Base-by-base conservation (phyloP, 2,888 invertebrate genomes). In the Brachyopa scutellaris region DNA sequence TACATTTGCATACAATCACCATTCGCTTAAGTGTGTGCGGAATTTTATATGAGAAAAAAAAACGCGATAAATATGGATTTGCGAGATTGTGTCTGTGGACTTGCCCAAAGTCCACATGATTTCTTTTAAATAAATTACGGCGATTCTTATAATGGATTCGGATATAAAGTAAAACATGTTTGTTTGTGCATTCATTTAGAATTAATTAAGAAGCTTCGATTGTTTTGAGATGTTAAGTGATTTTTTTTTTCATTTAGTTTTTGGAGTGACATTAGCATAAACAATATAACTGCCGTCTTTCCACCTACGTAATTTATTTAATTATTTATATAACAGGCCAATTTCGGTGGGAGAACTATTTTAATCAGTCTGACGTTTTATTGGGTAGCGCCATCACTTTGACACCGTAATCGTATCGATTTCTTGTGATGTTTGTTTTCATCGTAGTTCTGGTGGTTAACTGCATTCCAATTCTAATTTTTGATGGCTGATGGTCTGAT, bases 291-390 rank as follows among this genome's bases (percentile, higher is more conserved):
- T 55, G 55, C 33, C 74, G 23, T 49, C 38, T 33, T 57, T 8
- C 57, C 74, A 47, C 80, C 80, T 13, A 80, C 80, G 80, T 70
- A 64, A 69, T 42, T 62, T 80, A 73, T 55, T 66, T 26, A 67
- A 36, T 42, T 45, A 62, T 70, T 53, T 47, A 45, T 45, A 40
- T 15, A 31, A 11, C 47, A 31, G 47, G 40, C 53, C 40, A 61
- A 26, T n/a, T 64, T 61, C 13, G 40, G 55, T 57, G 38, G 13
- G 64, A 26, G 38, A 62, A 59, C 36, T 57, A 42, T 19, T 53
- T 69, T 59, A 51, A 76, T 64, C 55, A 47, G 38, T 9, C 2
- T 19, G 5, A 11, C 23, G 3, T 55, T 53, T 72, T 53, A 45
- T 47, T 64, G 42, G 36, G 9, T 64, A 55, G 73, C 73, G 73